These are phyloP conservation scores for Caenorhabditis drosophilae DNA, from an alignment of 2,888 invertebrate genomes.

Conservation along the genomic window DNA sequence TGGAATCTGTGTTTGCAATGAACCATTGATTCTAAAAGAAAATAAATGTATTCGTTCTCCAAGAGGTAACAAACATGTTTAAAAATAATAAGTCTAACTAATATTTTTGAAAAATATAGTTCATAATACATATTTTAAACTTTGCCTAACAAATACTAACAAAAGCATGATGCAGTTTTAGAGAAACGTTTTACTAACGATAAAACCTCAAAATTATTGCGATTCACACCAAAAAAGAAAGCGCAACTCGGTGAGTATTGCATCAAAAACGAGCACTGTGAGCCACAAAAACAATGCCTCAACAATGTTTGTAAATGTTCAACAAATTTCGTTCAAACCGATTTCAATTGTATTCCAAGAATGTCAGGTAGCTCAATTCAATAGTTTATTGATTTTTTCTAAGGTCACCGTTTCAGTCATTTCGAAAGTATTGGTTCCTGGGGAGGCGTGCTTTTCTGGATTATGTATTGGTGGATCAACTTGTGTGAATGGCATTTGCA, in stretches of 20 bases:
- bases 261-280: constrained; percentile 26
- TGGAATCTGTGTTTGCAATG: constrained; percentile 53
- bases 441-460: constrained; percentile 44
- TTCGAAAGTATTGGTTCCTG: constrained; percentile 40
- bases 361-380: constrained; percentile 18
- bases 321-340: constrained; percentile 25
- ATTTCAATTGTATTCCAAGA: constrained; percentile 24
- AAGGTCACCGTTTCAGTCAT: neutral
- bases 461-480: constrained; percentile 66
- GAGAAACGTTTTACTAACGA: constrained; percentile 23
- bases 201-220: constrained; percentile 4
- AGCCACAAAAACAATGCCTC: constrained; percentile 21
- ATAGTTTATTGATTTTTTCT: neutral
- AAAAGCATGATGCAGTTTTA: constrained; percentile 28
- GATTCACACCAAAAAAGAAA: constrained; percentile 29
- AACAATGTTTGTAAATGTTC: constrained; percentile 33
- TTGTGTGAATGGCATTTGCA: constrained; percentile 48
- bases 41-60: constrained; percentile 43
- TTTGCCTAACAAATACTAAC: no score
- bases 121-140: constrained; percentile 10
- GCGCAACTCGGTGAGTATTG: constrained; percentile 35
- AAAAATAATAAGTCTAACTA: constrained; percentile 5
- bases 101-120: constrained; percentile 1
- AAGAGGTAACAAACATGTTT: constrained; percentile 25
- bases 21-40: constrained; percentile 39